Evolutionary conservation across 2,113 vertebrate genomes (phyloP).

Genomic region (Rynchops niger): DNA sequence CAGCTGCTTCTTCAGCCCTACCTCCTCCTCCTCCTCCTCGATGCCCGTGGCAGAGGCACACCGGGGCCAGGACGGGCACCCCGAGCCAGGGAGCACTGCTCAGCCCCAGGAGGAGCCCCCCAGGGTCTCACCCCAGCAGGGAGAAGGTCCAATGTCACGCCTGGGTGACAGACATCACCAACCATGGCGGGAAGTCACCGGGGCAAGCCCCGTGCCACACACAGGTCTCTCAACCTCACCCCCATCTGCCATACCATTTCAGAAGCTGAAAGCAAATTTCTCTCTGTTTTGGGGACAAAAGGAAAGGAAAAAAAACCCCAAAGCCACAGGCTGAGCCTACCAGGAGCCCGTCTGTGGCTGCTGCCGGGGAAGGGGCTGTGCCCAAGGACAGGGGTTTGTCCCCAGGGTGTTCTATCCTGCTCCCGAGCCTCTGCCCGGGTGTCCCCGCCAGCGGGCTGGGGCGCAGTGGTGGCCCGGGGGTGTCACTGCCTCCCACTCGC

Average conservation of each 20-base stretch:
- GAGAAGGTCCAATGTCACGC: not conserved
- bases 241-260: not conserved
- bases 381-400: not conserved
- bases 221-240: not conserved
- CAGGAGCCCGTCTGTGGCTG: not conserved
- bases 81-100: accelerated
- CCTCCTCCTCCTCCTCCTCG: not conserved
- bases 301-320: not conserved
- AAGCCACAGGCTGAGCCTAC: not conserved
- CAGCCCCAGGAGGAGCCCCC: not conserved
- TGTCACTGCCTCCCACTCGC: not conserved
- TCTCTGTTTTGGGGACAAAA: not conserved
- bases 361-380: accelerated
- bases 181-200: not conserved
- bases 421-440: accelerated
- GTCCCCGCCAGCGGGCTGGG: not conserved
- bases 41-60: not conserved
- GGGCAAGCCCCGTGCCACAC: not conserved
- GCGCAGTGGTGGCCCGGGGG: not conserved
- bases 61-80: not conserved
- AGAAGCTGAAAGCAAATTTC: not conserved
- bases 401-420: not conserved
- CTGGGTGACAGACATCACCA: not conserved
- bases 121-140: not conserved
- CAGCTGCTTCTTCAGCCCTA: not conserved